phyloP scores from a whole-genome alignment of 2,888 invertebrate genomes.

The Malthinus flaveolus region DNA sequence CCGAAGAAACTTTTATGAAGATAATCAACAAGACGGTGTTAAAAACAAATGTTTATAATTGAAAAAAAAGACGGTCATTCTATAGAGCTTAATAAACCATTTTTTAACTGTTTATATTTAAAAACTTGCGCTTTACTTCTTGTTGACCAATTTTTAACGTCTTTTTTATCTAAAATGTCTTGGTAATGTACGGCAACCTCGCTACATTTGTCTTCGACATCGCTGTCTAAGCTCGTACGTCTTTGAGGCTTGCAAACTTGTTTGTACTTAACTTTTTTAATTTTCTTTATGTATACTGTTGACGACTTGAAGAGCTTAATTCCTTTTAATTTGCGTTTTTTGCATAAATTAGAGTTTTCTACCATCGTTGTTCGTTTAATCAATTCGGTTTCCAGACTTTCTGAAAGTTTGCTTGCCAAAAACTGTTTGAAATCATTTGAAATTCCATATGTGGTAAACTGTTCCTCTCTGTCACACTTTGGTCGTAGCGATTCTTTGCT shows the following conservation, averaged over 20 bases:
- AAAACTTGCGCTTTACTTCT: slow-evolving; percentile 59
- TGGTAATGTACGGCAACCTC: slow-evolving; percentile 55
- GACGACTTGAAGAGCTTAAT: slow-evolving; percentile 58
- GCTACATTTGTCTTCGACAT: slow-evolving; percentile 42
- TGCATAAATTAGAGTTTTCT: background rate
- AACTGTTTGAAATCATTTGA: slow-evolving; percentile 58
- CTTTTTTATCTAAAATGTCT: slow-evolving; percentile 57
- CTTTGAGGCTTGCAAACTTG: slow-evolving; percentile 28
- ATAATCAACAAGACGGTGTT: slow-evolving; percentile 67
- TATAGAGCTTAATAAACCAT: slow-evolving; percentile 41
- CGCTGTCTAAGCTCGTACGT: slow-evolving; percentile 38
- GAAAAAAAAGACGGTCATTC: slow-evolving; percentile 1
- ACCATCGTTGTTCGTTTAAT: slow-evolving; percentile 35
- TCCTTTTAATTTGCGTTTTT: slow-evolving; percentile 42
- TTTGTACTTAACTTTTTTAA: slow-evolving; percentile 38
- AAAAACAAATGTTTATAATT: slow-evolving; percentile 67
- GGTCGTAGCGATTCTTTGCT: slow-evolving; percentile 30
- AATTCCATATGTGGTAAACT: slow-evolving; percentile 59
- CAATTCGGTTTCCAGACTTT: slow-evolving; percentile 55
- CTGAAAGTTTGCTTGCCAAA: slow-evolving; percentile 59
- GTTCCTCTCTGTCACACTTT: slow-evolving; percentile 54
- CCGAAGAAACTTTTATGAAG: slow-evolving; percentile 61
- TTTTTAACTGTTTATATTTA: slow-evolving; percentile 54
- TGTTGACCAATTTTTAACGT: slow-evolving; percentile 59
- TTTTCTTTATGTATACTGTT: slow-evolving; percentile 51